Conservation (phyloP, 2,888 invertebrate genomes). For the Exephanes ischioxanthus region DNA sequence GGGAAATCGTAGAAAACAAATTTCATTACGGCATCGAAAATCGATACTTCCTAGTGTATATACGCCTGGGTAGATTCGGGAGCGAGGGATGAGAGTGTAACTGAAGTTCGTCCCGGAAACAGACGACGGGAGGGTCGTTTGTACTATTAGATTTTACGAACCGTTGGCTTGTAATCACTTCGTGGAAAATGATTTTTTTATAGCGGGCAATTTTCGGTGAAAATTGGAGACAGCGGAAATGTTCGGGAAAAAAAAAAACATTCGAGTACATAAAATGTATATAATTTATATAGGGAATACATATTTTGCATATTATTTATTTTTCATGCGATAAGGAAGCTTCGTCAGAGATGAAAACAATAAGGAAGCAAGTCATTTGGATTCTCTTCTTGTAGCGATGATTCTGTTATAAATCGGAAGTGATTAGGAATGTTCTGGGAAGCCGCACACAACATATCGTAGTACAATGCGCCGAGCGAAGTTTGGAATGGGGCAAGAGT, state of each 20-base stretch:
- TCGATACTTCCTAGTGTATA: neutral
- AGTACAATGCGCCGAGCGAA: slow-evolving; percentile 25
- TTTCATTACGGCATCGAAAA: slow-evolving; percentile 5
- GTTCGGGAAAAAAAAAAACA: neutral
- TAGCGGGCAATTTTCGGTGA: neutral
- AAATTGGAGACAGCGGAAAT: neutral
- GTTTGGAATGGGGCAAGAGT: slow-evolving; percentile 16
- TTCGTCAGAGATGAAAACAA: neutral
- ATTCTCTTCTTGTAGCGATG: neutral
- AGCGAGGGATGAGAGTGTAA: neutral
- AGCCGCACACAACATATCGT: slow-evolving; percentile 30
- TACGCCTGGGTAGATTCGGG: neutral
- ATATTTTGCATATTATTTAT: neutral
- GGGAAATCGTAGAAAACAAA: slow-evolving; percentile 13
- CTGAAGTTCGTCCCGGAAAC: neutral
- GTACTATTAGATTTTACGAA: neutral
- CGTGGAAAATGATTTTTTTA: neutral
- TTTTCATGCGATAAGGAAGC: neutral
- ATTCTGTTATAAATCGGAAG: slow-evolving; percentile 16
- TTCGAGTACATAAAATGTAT: neutral
- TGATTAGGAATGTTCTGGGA: slow-evolving; percentile 28
- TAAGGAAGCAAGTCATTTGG: neutral
- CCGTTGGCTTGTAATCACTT: neutral
- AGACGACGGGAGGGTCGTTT: neutral
- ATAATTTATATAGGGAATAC: neutral